A percentile compares a stretch with the other conserved stretches of the same genome.
These are phyloP conservation scores for Schizopygopsis malacanthus DNA, from an alignment of 2,797 vertebrate species.

Conservation along the genomic window DNA sequence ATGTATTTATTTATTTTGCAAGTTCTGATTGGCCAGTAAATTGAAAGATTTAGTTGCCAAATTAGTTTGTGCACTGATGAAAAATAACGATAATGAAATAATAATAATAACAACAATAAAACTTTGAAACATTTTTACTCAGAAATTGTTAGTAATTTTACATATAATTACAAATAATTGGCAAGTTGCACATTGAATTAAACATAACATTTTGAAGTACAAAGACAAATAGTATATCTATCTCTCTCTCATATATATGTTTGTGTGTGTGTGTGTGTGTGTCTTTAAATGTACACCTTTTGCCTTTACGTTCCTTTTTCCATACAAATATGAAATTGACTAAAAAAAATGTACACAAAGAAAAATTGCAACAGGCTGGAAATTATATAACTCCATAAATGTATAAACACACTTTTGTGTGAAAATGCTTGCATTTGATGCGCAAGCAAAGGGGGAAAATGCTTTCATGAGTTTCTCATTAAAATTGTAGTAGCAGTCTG, in stretches of 20 bases:
- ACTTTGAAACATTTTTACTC: not conserved
- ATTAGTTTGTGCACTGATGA: too few relatives aligned
- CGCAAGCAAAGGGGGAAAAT: not conserved
- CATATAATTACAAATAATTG: too few relatives aligned
- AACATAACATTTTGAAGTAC: too few relatives aligned
- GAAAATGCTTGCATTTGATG: not conserved
- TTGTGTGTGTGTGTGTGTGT: fast-evolving
- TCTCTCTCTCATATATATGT: too few relatives aligned
- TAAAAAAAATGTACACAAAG: not conserved
- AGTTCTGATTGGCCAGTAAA: too few relatives aligned
- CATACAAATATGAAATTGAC: not conserved
- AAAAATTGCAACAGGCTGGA: not conserved
- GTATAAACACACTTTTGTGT: not conserved
- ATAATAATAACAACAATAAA: too few relatives aligned
- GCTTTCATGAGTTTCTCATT: not conserved
- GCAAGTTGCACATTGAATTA: too few relatives aligned
- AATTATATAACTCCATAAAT: not conserved
- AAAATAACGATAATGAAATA: too few relatives aligned
- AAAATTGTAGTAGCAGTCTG: not conserved
- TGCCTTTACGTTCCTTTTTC: not conserved
- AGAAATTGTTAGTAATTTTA: not conserved
- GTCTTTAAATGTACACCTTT: too few relatives aligned
- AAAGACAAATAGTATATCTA: too few relatives aligned
- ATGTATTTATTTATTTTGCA: too few relatives aligned
- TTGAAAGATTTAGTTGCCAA: too few relatives aligned